Evolutionary conservation across 2,113 vertebrate species (phyloP).

Genomic region (Alligator mississippiensis): DNA sequence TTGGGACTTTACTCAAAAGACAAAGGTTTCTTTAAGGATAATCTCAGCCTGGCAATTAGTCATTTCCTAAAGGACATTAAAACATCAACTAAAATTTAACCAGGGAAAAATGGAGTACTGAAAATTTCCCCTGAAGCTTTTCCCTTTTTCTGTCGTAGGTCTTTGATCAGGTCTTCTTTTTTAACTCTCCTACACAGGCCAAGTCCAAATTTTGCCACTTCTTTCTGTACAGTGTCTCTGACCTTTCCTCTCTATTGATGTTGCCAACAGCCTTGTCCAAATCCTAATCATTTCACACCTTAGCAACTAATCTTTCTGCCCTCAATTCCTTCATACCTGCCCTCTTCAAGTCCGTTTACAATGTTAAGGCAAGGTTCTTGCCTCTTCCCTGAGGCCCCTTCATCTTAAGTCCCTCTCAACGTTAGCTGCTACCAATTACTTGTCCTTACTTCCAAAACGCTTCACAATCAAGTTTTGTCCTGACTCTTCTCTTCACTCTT

Average conservation of each 20-base stretch:
- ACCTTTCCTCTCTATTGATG: not conserved
- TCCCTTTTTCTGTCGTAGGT: not conserved
- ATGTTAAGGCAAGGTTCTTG: not conserved
- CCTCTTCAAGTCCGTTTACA: not conserved
- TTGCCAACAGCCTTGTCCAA: not conserved
- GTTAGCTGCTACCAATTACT: not conserved
- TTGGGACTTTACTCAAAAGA: not conserved
- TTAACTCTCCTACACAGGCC: not conserved
- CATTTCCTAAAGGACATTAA: not conserved
- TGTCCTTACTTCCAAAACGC: not conserved
- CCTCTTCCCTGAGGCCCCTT: not conserved
- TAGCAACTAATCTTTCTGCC: not conserved
- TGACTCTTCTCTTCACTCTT: too few species aligned
- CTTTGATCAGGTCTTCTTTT: not conserved
- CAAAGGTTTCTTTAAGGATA: not conserved
- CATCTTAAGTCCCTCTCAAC: not conserved
- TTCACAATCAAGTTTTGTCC: not conserved
- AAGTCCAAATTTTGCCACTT: not conserved
- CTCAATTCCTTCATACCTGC: not conserved
- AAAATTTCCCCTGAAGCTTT: not conserved
- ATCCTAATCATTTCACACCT: not conserved
- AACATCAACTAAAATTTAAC: not conserved
- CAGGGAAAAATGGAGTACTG: not conserved
- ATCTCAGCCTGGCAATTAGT: not conserved
- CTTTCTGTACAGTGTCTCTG: not conserved